A percentile compares a stretch with the other conserved stretches of the same genome.
phyloP scores from a whole-genome alignment of 2,888 invertebrate genomes.

The Malachius bipustulatus region DNA sequence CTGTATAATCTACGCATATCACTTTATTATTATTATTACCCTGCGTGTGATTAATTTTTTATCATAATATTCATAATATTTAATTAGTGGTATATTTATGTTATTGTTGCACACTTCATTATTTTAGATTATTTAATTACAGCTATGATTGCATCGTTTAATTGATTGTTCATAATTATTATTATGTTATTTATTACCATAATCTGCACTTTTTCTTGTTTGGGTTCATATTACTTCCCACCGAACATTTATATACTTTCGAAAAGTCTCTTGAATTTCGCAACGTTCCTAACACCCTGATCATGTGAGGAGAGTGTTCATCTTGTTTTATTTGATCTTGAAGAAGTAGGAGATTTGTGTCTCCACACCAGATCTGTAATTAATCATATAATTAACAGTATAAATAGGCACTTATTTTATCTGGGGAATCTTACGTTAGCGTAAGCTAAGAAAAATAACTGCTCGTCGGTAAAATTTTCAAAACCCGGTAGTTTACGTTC shows the following conservation, averaged over 20 bases:
- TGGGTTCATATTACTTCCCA: constrained; percentile 45
- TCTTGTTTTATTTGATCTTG: constrained; percentile 51
- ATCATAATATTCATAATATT: too few relatives aligned
- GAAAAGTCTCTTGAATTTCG: constrained; percentile 65
- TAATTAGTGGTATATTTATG: too few relatives aligned
- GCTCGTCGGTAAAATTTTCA: constrained; percentile 55
- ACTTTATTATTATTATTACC: too few relatives aligned
- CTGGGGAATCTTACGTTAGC: constrained; percentile 51
- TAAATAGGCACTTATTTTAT: neutral
- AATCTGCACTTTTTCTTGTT: constrained; percentile 39
- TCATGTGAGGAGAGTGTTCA: constrained; percentile 60
- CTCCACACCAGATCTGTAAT: constrained; percentile 73
- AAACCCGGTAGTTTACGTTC: constrained; percentile 63
- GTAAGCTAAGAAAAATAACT: constrained; percentile 69
- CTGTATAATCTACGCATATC: too few relatives aligned
- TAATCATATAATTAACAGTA: neutral
- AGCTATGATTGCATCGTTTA: too few relatives aligned
- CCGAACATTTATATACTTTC: constrained; percentile 45
- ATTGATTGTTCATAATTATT: too few relatives aligned
- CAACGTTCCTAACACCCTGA: constrained; percentile 56
- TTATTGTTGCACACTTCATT: too few relatives aligned
- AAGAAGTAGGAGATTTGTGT: constrained; percentile 50
- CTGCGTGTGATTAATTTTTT: too few relatives aligned
- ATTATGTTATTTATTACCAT: constrained; percentile 41
- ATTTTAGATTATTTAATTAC: too few relatives aligned